Base-by-base conservation (phyloP, 2,888 invertebrate genomes). In the Acronicta alni region DNA sequence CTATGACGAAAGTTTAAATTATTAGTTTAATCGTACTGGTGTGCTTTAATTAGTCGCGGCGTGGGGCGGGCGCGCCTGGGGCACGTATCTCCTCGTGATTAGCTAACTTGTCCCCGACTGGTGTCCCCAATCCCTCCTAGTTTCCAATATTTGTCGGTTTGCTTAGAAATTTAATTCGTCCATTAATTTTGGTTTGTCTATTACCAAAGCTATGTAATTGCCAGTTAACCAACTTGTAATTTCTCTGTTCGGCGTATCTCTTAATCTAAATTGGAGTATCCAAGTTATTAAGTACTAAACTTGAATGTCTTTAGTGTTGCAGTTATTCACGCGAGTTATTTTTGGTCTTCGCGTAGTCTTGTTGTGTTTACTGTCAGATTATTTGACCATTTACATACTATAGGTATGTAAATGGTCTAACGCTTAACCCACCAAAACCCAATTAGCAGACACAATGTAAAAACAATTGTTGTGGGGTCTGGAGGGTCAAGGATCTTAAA, bases 1-100 rank as follows among this genome's bases (percentile, higher is more conserved):
- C 88, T 89, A 89, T 89, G 92, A 90, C 89, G 89, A 90, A 92
- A 93, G 89, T 92, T 93, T 89, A 91, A 93, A 91, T 92, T 93
- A 92, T 93, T 93, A 91, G 92, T 91, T 91, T 89, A 92, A 92
- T 93, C 89, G 88, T 79, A 89, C 86, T 88, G 89, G 86, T 83
- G 83, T 83, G 87, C 86, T 89, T 90, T 91, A 91, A 93, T 94
- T 92, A 90, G 89, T 83, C 79, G 70, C 70, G 75, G 70, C 68
- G 51, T 17, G 69, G 64, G 55, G 58, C n/a, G 41, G 49, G 60
- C 57, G 39, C 44, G 63, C 68, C 59, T 56, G 61, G 68, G 77
- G 72, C 69, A 62, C 80, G 81, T 79, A 77, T 80, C 80, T 80
- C 72, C 56, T 67, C 72, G 76, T 86, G 86, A 87, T 88, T 87